These are phyloP conservation scores for Epiblema foenella DNA, from an alignment of 2,888 invertebrate species.

Conservation along the genomic window DNA sequence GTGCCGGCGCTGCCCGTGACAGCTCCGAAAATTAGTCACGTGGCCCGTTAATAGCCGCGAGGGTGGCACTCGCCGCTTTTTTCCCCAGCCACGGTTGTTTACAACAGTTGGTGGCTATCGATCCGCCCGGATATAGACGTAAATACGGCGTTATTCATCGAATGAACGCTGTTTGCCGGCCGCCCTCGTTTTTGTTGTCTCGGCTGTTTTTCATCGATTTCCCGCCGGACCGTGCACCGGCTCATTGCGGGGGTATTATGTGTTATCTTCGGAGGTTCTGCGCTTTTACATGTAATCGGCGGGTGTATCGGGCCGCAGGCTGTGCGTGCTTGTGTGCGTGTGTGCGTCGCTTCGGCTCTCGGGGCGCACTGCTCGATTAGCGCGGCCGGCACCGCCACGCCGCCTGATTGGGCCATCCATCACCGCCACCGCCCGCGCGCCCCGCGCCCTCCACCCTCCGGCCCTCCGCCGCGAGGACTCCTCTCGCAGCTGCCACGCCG, in stretches of 20 bases:
- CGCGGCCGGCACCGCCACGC: conserved; percentile 79
- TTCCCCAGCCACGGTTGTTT: conserved; percentile 76
- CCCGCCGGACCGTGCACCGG: conserved; percentile 56
- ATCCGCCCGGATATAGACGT: conserved; percentile 72
- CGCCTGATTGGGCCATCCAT: conserved; percentile 86
- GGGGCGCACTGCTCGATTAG: conserved; percentile 81
- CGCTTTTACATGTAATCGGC: conserved; percentile 70
- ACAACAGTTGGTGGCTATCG: conserved; percentile 83
- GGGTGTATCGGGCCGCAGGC: conserved; percentile 49
- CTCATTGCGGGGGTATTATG: conserved; percentile 56
- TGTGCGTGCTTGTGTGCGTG: conserved; percentile 49
- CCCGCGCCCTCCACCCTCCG: conserved; percentile 71
- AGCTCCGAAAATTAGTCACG: conserved; percentile 84
- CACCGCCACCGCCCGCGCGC: conserved; percentile 68
- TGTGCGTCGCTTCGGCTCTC: conserved; percentile 72
- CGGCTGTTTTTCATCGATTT: conserved; percentile 79
- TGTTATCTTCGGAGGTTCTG: conserved; percentile 68
- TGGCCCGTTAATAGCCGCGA: conserved; percentile 78
- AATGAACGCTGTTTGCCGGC: conserved; percentile 61
- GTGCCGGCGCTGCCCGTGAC: conserved; percentile 74
- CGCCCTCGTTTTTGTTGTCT: conserved; percentile 65
- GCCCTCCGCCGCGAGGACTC: conserved; percentile 62
- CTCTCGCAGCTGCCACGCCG: conserved; percentile 50
- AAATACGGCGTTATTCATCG: conserved; percentile 75
- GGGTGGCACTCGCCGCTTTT: conserved; percentile 71